Conservation (phyloP, 1,140 invertebrate genomes). For the Notospermus geniculatus region DNA sequence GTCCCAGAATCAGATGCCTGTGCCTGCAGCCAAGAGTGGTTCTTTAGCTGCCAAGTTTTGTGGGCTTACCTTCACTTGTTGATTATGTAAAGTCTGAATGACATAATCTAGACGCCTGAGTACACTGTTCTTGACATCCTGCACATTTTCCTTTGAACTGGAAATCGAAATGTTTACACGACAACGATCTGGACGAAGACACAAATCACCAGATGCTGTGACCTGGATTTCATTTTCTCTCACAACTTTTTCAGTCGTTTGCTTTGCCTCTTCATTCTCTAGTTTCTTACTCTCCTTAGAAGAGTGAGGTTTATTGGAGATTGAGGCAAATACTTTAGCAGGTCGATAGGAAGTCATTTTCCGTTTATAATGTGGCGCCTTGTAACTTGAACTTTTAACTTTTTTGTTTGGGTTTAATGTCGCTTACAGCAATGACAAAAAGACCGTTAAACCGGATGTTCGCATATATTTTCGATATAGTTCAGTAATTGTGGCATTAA, state of each 20-base stretch:
- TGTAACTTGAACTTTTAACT: too few relatives aligned
- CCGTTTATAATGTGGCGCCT: not conserved
- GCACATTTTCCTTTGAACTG: constrained; percentile 39
- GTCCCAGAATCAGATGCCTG: too few relatives aligned
- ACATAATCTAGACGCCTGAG: constrained; percentile 47
- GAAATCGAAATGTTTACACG: constrained; percentile 36
- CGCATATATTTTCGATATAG: not conserved
- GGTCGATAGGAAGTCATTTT: constrained; percentile 9
- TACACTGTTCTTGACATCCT: constrained; percentile 51
- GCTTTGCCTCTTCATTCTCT: constrained; percentile 7
- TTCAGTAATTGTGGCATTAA: constrained; percentile 11
- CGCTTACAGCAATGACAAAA: not conserved
- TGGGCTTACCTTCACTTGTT: constrained; percentile 39
- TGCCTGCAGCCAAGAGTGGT: not conserved
- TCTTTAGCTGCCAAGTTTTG: too few relatives aligned
- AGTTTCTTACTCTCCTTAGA: constrained; percentile 15
- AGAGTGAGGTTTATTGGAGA: constrained; percentile 6
- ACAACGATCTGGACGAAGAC: constrained; percentile 43
- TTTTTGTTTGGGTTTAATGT: constrained; percentile 16
- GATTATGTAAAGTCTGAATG: constrained; percentile 44
- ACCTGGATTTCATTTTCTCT: constrained; percentile 40
- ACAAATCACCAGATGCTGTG: constrained; percentile 44
- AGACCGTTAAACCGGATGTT: too few relatives aligned
- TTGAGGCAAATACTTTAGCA: constrained; percentile 16
- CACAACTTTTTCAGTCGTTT: constrained; percentile 15